Percentiles rank a stretch among this genome's conserved stretches.
phyloP scores from a whole-genome alignment of 1,140 invertebrate genomes.

The Drosophila elegans region DNA sequence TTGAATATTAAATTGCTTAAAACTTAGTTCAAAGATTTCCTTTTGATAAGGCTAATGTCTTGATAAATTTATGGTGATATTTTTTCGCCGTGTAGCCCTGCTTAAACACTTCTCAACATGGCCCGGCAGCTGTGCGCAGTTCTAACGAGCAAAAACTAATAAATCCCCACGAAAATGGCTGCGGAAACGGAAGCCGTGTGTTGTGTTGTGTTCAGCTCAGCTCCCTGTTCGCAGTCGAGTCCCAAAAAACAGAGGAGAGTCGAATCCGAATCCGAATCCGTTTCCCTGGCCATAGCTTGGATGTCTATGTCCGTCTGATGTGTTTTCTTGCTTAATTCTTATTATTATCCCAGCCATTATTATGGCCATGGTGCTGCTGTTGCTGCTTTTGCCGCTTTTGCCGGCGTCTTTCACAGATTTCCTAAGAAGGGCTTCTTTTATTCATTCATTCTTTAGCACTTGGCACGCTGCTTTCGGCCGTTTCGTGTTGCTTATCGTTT shows the following conservation, averaged over 20 bases:
- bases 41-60: too few species aligned
- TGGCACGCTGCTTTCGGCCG: constrained; percentile 38
- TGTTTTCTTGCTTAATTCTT: constrained; percentile 84
- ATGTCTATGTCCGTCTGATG: constrained; percentile 66
- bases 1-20: too few species aligned
- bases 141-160: constrained; percentile 84
- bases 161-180: constrained; percentile 82
- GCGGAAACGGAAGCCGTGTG: constrained; percentile 81
- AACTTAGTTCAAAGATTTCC: too few species aligned
- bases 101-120: constrained; percentile 70
- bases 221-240: constrained; percentile 3
- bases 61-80: too few species aligned
- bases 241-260: constrained; percentile 25
- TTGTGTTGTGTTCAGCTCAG: constrained; percentile 46
- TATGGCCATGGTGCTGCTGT: constrained; percentile 53
- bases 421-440: constrained; percentile 50
- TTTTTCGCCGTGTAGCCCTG: constrained; percentile 20
- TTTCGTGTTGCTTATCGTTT: constrained; percentile 81
- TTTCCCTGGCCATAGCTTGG: constrained; percentile 36
- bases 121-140: constrained; percentile 70
- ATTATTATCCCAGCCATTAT: constrained; percentile 82
- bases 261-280: constrained; percentile 25
- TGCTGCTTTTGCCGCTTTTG: constrained; percentile 21
- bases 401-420: constrained; percentile 71
- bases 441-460: constrained; percentile 69